Base-by-base conservation (phyloP, 2,888 invertebrate species). In the Catocala fraxini region DNA sequence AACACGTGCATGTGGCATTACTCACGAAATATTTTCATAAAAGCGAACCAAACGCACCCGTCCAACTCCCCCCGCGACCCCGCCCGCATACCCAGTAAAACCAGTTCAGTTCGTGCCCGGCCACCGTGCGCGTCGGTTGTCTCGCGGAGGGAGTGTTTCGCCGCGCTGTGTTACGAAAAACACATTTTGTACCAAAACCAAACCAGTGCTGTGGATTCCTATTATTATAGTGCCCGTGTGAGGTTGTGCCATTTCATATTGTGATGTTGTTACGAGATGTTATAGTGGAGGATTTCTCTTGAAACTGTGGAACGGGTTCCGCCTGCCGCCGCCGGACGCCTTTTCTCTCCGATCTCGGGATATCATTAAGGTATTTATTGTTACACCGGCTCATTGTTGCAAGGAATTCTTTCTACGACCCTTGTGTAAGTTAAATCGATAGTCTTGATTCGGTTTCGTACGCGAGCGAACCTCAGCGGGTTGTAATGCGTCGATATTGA, bases 321-420 rank as follows among this genome's bases (percentile, higher is more conserved):
- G 88, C 87, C 87, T 88, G 88, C 88, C 81, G 88, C 79, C 81
- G 87, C 85, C 89, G 90, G 92, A 91, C 93, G 94, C 92, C 88
- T 91, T 90, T 90, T 89, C 91, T 86, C 88, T 90, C 88, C 85
- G 90, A 89, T 92, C 93, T 90, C 88, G 89, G 93, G 94, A 93
- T 94, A 94, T 93, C 94, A 94, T 93, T 93, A 93, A 93, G 94
- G 94, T 94, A 94, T 94, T 93, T 94, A 93, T 93, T 93, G 94
- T 94, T 89, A 93, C 92, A 92, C 91, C 89, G 90, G 88, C 86
- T 92, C 91, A 93, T 94, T 93, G 94, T 93, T 93, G 88, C 92
- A 92, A 90, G 91, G 89, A 91, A 92, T 92, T 91, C 90, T 92
- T 93, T 91, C 88, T 85, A 85, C 87, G 87, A 85, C 85, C 87